phyloP scores from a whole-genome alignment of 1,140 invertebrate species.

The Macrobrachium rosenbergii region DNA sequence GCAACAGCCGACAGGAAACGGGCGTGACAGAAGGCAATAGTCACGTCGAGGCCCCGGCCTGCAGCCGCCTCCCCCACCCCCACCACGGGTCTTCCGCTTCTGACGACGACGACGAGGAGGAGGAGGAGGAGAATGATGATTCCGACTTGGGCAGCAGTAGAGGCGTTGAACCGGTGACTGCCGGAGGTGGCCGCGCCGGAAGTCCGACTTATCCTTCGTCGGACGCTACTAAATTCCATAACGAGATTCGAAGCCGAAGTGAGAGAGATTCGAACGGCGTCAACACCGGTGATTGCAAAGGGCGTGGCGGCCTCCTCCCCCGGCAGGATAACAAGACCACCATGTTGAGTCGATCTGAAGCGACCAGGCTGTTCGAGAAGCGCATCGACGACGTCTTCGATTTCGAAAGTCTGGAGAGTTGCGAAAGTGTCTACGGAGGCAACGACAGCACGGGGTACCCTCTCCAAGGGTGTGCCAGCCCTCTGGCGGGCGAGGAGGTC shows the following conservation, averaged over 20 bases:
- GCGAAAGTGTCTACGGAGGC: constrained; percentile 39
- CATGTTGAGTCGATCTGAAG: constrained; percentile 28
- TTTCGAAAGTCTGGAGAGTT: constrained; percentile 50
- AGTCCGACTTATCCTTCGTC: too few species aligned
- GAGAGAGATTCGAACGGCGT: too few species aligned
- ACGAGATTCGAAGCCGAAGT: too few species aligned
- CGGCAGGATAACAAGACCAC: not conserved
- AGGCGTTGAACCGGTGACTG: constrained; percentile 18
- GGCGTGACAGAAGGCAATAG: constrained; percentile 29
- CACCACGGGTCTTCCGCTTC: constrained; percentile 47
- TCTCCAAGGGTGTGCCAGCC: not conserved
- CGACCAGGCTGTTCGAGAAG: constrained; percentile 25
- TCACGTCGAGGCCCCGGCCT: constrained; percentile 23
- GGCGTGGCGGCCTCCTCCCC: not conserved
- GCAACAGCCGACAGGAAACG: constrained; percentile 22
- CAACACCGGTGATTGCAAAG: not conserved
- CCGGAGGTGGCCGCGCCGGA: not conserved
- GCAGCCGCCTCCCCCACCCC: not conserved
- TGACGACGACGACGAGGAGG: constrained; percentile 5
- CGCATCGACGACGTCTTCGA: constrained; percentile 54
- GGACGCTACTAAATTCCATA: too few species aligned
- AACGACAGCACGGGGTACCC: constrained; percentile 2
- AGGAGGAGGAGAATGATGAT: not conserved
- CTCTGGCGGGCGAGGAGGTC: constrained; percentile 11
- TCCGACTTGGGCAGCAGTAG: not conserved